Evolutionary conservation across 2,797 vertebrate genomes (phyloP), one percentile per base, ranked within the genome.

Genomic region (Streptopelia turtur): DNA sequence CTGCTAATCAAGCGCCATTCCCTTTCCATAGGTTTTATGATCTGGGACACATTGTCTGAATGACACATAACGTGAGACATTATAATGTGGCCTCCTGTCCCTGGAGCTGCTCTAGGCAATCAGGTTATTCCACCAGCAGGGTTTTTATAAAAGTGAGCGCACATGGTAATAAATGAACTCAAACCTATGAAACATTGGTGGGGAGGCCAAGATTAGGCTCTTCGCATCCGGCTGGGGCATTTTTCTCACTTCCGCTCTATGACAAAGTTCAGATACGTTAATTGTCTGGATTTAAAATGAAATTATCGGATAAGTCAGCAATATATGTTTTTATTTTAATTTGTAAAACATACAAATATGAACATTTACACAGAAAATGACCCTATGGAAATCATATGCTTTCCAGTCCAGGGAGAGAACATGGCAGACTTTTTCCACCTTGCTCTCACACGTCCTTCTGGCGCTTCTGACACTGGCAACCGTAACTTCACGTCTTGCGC

Each of bases 91-190:
- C 41, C 69, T 86, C 43, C 59, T 79, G 47, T 60, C 85, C 52
- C 94, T 27, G 10, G 83, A 93, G 85, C 89, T 60, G 52, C 7
- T 91, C 49, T 76, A 30, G 25, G 89, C 94, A 88, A 94, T 87
- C 5, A 84, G 39, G 90, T 70, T 15, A 90, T 84, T 96, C 74
- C 60, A 68, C 60, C 74, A 71, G 65, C 35, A 60, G 13, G 22
- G 37, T 49, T 92, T 90, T 94, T 79, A 82, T 50, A 82, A 72
- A 96, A 95, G 56, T 49, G 64, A 94, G 66, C 66, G 94, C 94
- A 95, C 49, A 88, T 23, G 60, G 41, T 59, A 77, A 82, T 60
- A 96, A 91, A 88, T 45, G 63, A 90, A 89, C 33, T 15, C 86
- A 80, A 72, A 82, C 20, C 49, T 63, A 39, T 25, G 41, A 68